phyloP scores from a whole-genome alignment of 1,140 invertebrate genomes.

The Sogatella furcifera region DNA sequence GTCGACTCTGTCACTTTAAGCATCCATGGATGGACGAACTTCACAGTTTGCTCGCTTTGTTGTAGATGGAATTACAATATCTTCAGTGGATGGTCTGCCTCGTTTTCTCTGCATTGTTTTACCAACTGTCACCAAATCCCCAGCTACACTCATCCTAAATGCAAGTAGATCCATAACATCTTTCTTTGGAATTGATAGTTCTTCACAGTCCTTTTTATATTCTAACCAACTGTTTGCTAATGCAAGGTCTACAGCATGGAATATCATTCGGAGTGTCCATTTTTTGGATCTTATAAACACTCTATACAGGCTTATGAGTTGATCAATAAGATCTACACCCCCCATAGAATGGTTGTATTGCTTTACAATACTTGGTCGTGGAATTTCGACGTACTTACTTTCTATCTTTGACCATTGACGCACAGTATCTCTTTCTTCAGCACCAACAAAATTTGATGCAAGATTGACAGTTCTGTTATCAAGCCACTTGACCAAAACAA shows the following conservation, averaged over 20 bases:
- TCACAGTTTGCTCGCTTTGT: background rate
- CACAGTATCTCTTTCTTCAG: conserved; percentile 16
- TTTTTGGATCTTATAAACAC: conserved; percentile 27
- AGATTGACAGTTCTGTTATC: conserved; percentile 14
- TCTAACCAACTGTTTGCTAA: conserved; percentile 26
- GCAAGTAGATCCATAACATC: background rate
- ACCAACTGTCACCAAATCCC: background rate
- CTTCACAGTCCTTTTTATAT: conserved; percentile 20
- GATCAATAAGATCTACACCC: conserved; percentile 29
- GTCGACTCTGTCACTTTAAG: conserved; percentile 9
- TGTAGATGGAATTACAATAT: background rate
- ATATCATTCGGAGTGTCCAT: conserved; percentile 28
- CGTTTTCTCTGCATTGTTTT: background rate
- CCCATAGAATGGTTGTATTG: conserved; percentile 33
- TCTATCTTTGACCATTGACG: conserved; percentile 26
- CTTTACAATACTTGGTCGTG: conserved; percentile 29
- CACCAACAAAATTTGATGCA: conserved; percentile 18
- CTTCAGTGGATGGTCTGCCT: background rate
- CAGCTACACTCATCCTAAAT: background rate
- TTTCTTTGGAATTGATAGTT: background rate
- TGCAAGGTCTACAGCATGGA: conserved; percentile 26
- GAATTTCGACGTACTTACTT: conserved; percentile 27
- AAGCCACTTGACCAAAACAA: conserved; percentile 17
- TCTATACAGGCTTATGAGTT: conserved; percentile 23
- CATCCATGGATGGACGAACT: conserved; percentile 1